Evolutionary conservation across 1,140 invertebrate species (phyloP).

Genomic region (Tetramorium simillimum): DNA sequence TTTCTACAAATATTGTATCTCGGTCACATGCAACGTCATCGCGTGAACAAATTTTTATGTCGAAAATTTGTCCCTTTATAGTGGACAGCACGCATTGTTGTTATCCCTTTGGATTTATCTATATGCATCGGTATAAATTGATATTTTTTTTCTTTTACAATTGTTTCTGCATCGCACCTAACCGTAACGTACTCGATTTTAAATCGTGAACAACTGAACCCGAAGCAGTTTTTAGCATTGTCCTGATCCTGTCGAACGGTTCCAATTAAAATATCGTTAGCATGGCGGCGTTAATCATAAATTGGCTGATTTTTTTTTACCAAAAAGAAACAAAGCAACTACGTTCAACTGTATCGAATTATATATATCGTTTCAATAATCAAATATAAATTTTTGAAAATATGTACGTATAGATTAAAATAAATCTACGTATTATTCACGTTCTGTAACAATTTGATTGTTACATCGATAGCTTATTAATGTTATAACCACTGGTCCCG

Average conservation of each 20-base stretch:
- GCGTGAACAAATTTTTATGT: background rate
- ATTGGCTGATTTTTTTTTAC: background rate
- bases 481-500: background rate
- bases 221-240: background rate
- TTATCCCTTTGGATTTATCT: background rate
- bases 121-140: background rate
- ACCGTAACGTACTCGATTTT: background rate
- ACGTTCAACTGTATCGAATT: background rate
- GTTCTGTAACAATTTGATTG: background rate
- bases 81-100: background rate
- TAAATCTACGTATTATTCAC: background rate
- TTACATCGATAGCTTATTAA: background rate
- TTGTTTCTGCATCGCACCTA: background rate
- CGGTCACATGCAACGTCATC: background rate
- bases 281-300: background rate
- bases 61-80: background rate
- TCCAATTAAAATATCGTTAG: constrained; percentile 24
- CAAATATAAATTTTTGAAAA: background rate
- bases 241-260: background rate
- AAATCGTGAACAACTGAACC: background rate
- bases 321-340: background rate
- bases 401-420: background rate
- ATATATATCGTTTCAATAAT: background rate
- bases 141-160: background rate
- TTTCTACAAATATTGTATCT: background rate